Evolutionary conservation across 2,113 vertebrate genomes (phyloP).

Genomic region (Axis porcinus): DNA sequence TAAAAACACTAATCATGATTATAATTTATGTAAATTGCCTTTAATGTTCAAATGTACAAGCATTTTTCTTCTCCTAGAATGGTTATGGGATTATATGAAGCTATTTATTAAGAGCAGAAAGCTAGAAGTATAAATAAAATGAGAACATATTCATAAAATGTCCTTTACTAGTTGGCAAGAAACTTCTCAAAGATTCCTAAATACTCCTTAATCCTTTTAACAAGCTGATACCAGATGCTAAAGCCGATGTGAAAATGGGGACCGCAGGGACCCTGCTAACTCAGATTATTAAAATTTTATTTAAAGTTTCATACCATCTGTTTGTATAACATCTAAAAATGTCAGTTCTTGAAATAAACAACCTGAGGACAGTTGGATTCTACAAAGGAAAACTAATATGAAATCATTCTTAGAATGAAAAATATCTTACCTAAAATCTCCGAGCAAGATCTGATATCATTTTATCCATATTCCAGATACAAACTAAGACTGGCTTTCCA

Average conservation of each 20-base stretch:
- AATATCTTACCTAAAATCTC: neutral
- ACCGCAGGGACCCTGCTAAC: neutral
- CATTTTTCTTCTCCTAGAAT: constrained; percentile 13
- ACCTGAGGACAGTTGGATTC: neutral
- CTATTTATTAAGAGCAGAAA: neutral
- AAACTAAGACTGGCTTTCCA: neutral
- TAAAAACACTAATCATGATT: neutral
- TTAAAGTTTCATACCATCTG: constrained; percentile 11
- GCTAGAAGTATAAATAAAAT: constrained; percentile 1
- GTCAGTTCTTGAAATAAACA: constrained; percentile 38
- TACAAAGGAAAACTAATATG: neutral
- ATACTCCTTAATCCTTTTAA: neutral
- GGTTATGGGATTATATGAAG: neutral
- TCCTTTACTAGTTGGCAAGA: neutral
- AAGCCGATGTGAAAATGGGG: neutral
- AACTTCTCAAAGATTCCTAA: neutral
- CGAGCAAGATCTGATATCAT: neutral
- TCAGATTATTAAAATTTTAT: neutral
- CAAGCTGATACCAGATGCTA: neutral
- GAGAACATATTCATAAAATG: neutral
- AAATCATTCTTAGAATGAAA: constrained; percentile 20
- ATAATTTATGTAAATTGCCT: neutral
- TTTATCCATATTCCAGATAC: neutral
- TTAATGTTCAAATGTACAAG: neutral
- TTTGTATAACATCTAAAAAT: constrained; percentile 20